Evolutionary conservation across 1,140 invertebrate species (phyloP).

Genomic region (Aphelinus atriplicis): DNA sequence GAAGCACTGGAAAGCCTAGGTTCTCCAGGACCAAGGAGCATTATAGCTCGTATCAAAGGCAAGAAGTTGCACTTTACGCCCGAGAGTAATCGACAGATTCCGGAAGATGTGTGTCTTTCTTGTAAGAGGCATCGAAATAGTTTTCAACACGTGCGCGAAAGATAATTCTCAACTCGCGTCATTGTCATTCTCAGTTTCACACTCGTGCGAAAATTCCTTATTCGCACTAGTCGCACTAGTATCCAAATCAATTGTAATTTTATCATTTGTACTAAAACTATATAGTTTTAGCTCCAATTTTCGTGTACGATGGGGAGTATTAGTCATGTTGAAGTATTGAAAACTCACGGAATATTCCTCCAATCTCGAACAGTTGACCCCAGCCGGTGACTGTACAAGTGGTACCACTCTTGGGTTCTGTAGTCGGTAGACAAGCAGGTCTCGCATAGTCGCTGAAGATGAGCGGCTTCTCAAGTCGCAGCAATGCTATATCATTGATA

Average conservation of each 20-base stretch:
- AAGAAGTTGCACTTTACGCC: too few relatives aligned
- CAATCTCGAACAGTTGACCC: slow-evolving; percentile 84
- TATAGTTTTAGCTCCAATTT: background rate
- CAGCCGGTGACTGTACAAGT: slow-evolving; percentile 84
- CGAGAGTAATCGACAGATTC: too few relatives aligned
- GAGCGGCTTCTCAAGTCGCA: slow-evolving; percentile 73
- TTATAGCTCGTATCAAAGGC: too few relatives aligned
- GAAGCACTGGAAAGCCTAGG: too few relatives aligned
- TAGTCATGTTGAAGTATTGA: background rate
- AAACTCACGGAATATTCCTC: slow-evolving; percentile 82
- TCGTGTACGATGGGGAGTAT: background rate
- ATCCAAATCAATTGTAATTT: background rate
- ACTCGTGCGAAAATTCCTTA: too few relatives aligned
- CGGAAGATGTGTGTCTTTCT: too few relatives aligned
- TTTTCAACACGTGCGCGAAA: too few relatives aligned
- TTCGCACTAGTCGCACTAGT: too few relatives aligned
- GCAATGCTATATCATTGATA: slow-evolving; percentile 82
- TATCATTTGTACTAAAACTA: background rate
- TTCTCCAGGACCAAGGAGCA: too few relatives aligned
- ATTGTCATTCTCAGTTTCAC: too few relatives aligned
- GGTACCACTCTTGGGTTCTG: slow-evolving; percentile 70
- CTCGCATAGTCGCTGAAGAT: slow-evolving; percentile 79
- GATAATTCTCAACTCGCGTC: too few relatives aligned
- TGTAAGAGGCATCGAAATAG: too few relatives aligned
- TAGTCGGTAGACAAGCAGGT: slow-evolving; percentile 75